Evolutionary conservation across 2,797 vertebrate species (phyloP).

Genomic region (Discoglossus pictus): DNA sequence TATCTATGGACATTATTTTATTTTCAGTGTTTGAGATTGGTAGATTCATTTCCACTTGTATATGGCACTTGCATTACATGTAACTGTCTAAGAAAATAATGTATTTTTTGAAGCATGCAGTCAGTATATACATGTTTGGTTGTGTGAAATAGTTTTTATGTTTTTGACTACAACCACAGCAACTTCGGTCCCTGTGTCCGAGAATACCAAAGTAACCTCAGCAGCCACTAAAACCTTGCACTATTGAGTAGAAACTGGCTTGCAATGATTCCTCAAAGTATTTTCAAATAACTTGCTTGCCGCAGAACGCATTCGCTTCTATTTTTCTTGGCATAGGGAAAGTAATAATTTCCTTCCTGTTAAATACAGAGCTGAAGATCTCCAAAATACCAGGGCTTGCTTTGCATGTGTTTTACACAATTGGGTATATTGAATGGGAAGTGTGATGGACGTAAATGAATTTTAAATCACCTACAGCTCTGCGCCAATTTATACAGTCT

Average conservation of each 20-base stretch:
- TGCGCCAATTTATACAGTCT: slow-evolving; percentile 44
- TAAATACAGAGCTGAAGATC: slow-evolving; percentile 38
- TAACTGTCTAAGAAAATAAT: too few relatives aligned
- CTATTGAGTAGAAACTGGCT: slow-evolving; percentile 21
- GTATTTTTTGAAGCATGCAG: too few relatives aligned
- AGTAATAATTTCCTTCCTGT: slow-evolving; percentile 44
- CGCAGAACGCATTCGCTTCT: slow-evolving; percentile 40
- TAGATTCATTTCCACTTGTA: too few relatives aligned
- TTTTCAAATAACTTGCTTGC: slow-evolving; percentile 40
- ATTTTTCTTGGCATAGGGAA: slow-evolving; percentile 41
- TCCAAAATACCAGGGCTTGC: slow-evolving; percentile 31
- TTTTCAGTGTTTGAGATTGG: too few relatives aligned
- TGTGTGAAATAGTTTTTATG: background rate
- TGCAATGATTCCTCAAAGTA: slow-evolving; percentile 28
- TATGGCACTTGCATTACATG: too few relatives aligned
- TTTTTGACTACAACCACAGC: background rate
- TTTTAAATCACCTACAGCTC: slow-evolving; percentile 34
- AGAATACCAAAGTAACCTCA: slow-evolving; percentile 12
- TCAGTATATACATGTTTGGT: too few relatives aligned
- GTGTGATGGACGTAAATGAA: slow-evolving; percentile 40
- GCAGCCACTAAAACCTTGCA: slow-evolving; percentile 24
- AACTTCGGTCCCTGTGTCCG: slow-evolving; percentile 13
- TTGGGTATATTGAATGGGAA: slow-evolving; percentile 49
- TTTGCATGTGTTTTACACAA: slow-evolving; percentile 35
- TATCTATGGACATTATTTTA: too few relatives aligned